A percentile compares a stretch with the other conserved stretches of the same genome.
phyloP scores from a whole-genome alignment of 2,888 invertebrate genomes.

The Stratiomys singularior region DNA sequence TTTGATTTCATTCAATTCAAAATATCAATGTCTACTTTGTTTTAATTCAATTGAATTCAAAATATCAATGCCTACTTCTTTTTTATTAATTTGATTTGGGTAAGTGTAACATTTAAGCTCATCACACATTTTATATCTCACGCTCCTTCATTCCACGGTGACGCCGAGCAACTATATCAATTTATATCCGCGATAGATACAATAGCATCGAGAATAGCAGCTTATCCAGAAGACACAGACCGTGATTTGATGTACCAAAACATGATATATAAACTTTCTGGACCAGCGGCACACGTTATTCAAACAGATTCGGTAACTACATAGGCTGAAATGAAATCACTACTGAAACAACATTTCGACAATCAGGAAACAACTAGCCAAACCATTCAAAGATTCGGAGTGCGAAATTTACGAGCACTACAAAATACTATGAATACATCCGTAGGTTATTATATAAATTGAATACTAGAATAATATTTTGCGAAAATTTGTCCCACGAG shows the following conservation, averaged over 20 bases:
- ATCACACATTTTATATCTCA: neutral
- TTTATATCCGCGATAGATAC: too few species aligned
- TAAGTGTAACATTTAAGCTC: too few species aligned
- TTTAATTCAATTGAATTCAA: too few species aligned
- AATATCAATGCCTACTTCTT: too few species aligned
- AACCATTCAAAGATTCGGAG: neutral
- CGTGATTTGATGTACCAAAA: neutral
- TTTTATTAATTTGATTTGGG: too few species aligned
- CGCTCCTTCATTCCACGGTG: neutral
- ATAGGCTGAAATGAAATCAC: neutral
- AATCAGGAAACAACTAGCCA: neutral
- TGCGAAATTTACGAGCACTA: neutral
- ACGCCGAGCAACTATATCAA: too few species aligned
- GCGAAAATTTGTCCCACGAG: too few species aligned
- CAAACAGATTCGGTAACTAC: neutral
- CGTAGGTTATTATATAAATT: constrained; percentile 10
- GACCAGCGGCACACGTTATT: too few species aligned
- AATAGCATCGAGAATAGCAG: neutral
- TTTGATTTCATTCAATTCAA: too few species aligned
- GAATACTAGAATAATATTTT: neutral
- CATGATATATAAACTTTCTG: neutral
- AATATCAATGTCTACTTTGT: too few species aligned
- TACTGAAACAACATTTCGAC: constrained; percentile 2
- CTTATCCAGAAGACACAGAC: neutral
- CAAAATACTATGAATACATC: constrained; percentile 9